Evolutionary conservation across 92 coral and sea anemone genomes (phyloP), one percentile per base, ranked within the genome.

Genomic region (Nematostella vectensis): DNA sequence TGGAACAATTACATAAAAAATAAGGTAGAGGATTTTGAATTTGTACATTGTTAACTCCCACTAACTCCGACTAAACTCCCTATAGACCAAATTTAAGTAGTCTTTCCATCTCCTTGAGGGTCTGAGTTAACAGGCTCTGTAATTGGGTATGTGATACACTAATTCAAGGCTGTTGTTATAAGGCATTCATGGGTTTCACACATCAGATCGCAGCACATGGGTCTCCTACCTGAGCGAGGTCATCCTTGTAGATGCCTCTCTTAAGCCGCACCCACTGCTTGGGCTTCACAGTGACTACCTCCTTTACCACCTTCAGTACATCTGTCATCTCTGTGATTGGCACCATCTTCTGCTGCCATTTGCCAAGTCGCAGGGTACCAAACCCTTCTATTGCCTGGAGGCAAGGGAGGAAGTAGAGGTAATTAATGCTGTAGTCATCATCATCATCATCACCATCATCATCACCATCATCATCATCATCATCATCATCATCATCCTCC

Each of bases 261-360:
- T 93, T 93, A 9, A 93, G 61, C n/a, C 99, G 60, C 45, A 93
- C 99, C 99, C 99, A 93, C 51, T 93, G 99, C 37, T 71, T 87
- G 3, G 99, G 85, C 58, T 93, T 93, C 23, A 93, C 55, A 29
- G 95, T 81, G 29, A 93, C 84, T 1, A 93, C 83, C 27, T 93
- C 99, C 54, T 93, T 93, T 18, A 93, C 99, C 16, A 93, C 99
- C 61, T 82, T 93, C 60, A 93, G 72, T 3, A 93, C 99, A 38
- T 93, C 99, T 11, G 99, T 93, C 99, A 93, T 93, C 63, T 93
- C 99, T 47, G 68, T 82, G 48, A 93, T 88, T 11, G 99, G 99
- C 3, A 91, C 98, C 98, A 91, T 91, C 70, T 78, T 81, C 33
- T 91, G 98, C 23, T 82, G 78, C 98, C 98, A 91, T 48, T 79